A percentile compares a stretch with the other conserved stretches of the same genome.
These are phyloP conservation scores for Macrotus californicus DNA, from an alignment of 2,113 vertebrate genomes.

Conservation along the genomic window DNA sequence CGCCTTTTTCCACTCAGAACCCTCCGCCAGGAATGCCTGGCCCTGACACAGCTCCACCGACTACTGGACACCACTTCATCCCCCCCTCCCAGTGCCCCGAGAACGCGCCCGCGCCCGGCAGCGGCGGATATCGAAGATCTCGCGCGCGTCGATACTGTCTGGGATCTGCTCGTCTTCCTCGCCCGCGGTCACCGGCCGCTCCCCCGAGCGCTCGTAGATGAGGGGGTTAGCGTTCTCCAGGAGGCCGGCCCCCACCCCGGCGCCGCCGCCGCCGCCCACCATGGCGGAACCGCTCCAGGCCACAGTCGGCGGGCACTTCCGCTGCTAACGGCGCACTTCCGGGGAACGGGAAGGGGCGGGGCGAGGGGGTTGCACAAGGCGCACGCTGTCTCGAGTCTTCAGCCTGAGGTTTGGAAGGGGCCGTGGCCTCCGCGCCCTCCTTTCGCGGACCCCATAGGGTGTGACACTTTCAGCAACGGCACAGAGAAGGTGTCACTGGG, in stretches of 20 bases:
- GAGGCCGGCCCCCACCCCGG: conserved; percentile 63
- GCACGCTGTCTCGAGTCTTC: accelerated
- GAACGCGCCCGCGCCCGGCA: background rate
- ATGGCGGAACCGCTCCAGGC: background rate
- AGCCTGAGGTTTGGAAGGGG: accelerated
- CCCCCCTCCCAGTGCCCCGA: background rate
- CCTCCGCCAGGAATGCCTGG: background rate
- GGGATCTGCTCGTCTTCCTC: conserved; percentile 85
- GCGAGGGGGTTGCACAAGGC: conserved; percentile 34
- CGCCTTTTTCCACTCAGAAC: background rate
- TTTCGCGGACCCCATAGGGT: accelerated
- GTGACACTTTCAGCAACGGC: accelerated
- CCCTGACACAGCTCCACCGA: no score
- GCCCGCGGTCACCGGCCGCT: conserved; percentile 81
- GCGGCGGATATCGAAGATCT: conserved; percentile 89
- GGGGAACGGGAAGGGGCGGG: background rate
- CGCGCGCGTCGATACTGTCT: conserved; percentile 85
- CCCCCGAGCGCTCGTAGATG: conserved; percentile 84
- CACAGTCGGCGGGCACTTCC: background rate
- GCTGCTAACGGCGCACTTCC: background rate
- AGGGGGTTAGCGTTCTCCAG: conserved; percentile 88
- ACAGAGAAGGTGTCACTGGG: background rate
- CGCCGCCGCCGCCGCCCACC: conserved; percentile 62
- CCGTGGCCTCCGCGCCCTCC: accelerated
- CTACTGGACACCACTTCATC: background rate